Conservation (phyloP, 2,888 invertebrate genomes). For the Eristalis tenax region DNA sequence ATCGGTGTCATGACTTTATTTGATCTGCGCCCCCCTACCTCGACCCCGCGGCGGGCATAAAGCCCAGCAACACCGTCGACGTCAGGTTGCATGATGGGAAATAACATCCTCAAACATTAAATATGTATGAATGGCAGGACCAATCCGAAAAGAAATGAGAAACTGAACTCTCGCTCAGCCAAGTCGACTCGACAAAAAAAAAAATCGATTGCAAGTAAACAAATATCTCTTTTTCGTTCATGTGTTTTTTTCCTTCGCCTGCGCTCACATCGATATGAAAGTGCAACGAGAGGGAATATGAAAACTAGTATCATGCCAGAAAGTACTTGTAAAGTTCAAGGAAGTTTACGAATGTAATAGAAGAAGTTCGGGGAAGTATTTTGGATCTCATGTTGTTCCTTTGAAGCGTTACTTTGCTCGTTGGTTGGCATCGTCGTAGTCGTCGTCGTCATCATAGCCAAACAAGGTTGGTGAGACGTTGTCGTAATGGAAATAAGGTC, state of each 20-base stretch:
- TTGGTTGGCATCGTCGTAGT: neutral
- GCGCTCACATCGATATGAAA: conserved; percentile 37
- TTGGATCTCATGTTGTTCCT: conserved; percentile 28
- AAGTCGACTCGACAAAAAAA: neutral
- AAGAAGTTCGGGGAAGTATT: conserved; percentile 58
- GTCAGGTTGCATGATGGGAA: conserved; percentile 60
- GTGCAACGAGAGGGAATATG: conserved; percentile 57
- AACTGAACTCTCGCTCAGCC: neutral
- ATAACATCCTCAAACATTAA: conserved; percentile 58
- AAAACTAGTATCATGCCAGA: conserved; percentile 66
- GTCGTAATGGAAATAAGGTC: conserved; percentile 55
- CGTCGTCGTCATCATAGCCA: neutral
- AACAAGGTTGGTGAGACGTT: neutral
- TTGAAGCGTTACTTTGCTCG: conserved; percentile 10
- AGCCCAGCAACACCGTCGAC: neutral
- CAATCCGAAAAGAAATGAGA: neutral
- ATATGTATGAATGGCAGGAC: conserved; percentile 49
- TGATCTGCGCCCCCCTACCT: neutral
- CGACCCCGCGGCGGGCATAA: neutral
- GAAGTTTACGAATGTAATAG: conserved; percentile 67
- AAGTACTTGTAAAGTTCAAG: conserved; percentile 69
- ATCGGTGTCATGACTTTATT: neutral
- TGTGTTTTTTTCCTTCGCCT: conserved; percentile 9
- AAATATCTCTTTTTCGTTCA: conserved; percentile 33
- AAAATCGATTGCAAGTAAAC: conserved; percentile 70